phyloP scores from a whole-genome alignment of 2,113 vertebrate species.

The Tympanuchus pallidicinctus region DNA sequence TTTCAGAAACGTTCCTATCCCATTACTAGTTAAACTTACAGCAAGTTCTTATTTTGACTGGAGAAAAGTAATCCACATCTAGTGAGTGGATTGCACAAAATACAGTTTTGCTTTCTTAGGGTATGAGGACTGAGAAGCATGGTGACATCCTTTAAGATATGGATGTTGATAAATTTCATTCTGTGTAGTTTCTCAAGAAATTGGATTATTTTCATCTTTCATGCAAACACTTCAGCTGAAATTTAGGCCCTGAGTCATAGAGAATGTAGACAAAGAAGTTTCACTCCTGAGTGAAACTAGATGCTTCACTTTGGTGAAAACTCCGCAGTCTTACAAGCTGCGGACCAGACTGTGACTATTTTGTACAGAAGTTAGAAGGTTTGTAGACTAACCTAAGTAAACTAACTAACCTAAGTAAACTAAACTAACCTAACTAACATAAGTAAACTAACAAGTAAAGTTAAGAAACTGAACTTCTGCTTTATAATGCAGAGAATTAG shows the following conservation, averaged over 20 bases:
- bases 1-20: neutral
- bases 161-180: neutral
- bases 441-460: neutral
- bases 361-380: neutral
- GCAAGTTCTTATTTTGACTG: neutral
- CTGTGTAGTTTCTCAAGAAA: neutral
- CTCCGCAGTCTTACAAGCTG: neutral
- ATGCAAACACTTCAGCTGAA: neutral
- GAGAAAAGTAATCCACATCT: neutral
- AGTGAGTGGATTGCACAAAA: neutral
- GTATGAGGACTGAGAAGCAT: neutral
- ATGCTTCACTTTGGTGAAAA: neutral
- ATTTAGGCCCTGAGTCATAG: neutral
- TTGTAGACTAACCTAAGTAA: neutral
- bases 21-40: neutral
- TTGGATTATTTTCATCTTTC: neutral
- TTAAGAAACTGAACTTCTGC: neutral
- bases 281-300: neutral
- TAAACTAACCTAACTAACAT: too few relatives aligned
- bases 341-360: neutral
- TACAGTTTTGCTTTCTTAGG: neutral
- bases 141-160: neutral
- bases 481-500: neutral
- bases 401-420: too few relatives aligned
- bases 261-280: neutral